phyloP scores from a whole-genome alignment of 2,888 invertebrate genomes.

The Augiades crinisus region DNA sequence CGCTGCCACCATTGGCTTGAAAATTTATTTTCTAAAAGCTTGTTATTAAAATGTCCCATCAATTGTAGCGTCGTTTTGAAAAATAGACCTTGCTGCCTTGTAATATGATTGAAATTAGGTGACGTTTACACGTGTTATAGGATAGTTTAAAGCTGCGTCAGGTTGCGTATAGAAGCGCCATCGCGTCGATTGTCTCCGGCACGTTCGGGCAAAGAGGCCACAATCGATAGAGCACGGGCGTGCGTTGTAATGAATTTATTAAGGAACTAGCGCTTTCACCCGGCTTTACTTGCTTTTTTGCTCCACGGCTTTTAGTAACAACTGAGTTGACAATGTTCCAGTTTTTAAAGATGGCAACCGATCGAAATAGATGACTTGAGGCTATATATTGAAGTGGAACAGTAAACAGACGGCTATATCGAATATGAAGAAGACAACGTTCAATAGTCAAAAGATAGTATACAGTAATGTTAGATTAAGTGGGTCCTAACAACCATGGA shows the following conservation, averaged over 20 bases:
- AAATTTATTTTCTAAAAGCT: slow-evolving; percentile 59
- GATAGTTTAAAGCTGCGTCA: slow-evolving; percentile 38
- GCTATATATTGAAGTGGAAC: too few relatives aligned
- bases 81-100: slow-evolving; percentile 34
- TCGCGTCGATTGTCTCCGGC: slow-evolving; percentile 77
- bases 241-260: slow-evolving; percentile 80
- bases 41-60: slow-evolving; percentile 41
- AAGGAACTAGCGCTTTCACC: slow-evolving; percentile 57
- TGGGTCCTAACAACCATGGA: too few relatives aligned
- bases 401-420: too few relatives aligned
- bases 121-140: slow-evolving; percentile 27
- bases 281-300: slow-evolving; percentile 37
- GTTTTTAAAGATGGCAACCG: neutral
- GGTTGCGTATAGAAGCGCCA: slow-evolving; percentile 77
- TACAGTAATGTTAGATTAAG: too few relatives aligned
- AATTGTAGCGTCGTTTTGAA: slow-evolving; percentile 27
- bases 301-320: slow-evolving; percentile 6
- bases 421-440: too few relatives aligned
- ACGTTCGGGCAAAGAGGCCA: slow-evolving; percentile 77
- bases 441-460: too few relatives aligned
- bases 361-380: neutral
- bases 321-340: slow-evolving; percentile 10
- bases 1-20: slow-evolving; percentile 48
- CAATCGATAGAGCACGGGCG: slow-evolving; percentile 80
- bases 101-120: slow-evolving; percentile 32